Conservation (phyloP, 2,888 invertebrate species). For the Oscheius myriophilus region DNA sequence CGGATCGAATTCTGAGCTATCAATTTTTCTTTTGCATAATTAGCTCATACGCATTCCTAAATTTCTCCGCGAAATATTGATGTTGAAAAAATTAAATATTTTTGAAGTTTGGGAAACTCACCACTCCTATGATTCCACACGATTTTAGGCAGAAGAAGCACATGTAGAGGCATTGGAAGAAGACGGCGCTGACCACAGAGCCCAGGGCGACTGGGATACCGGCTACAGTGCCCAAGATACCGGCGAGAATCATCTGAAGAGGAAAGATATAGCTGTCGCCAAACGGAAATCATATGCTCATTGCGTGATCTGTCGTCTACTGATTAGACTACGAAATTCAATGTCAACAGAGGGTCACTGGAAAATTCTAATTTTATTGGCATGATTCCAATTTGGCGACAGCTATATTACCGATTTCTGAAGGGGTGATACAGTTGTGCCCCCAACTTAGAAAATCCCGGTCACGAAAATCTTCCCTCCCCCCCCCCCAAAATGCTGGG, state of each 20-base stretch:
- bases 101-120: not conserved
- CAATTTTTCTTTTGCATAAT: not conserved
- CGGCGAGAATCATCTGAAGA: constrained; percentile 10
- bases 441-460: no score
- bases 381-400: no score
- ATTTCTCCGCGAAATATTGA: not conserved
- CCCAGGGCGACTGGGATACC: constrained; percentile 7
- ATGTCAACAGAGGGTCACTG: no score
- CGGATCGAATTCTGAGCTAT: constrained; percentile 15
- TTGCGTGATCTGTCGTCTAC: no score
- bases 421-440: no score
- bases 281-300: no score
- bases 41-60: not conserved
- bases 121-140: not conserved
- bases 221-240: not conserved
- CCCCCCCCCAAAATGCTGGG: no score
- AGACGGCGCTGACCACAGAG: constrained; percentile 11
- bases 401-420: no score
- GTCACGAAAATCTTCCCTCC: no score
- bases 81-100: not conserved
- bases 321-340: no score
- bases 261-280: no score
- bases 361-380: no score
- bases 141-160: constrained; percentile 6
- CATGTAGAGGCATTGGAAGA: constrained; percentile 7